A percentile compares a stretch with the other conserved stretches of the same genome.
Conservation (phyloP, 2,113 vertebrate species). For the Scytalopus superciliaris region DNA sequence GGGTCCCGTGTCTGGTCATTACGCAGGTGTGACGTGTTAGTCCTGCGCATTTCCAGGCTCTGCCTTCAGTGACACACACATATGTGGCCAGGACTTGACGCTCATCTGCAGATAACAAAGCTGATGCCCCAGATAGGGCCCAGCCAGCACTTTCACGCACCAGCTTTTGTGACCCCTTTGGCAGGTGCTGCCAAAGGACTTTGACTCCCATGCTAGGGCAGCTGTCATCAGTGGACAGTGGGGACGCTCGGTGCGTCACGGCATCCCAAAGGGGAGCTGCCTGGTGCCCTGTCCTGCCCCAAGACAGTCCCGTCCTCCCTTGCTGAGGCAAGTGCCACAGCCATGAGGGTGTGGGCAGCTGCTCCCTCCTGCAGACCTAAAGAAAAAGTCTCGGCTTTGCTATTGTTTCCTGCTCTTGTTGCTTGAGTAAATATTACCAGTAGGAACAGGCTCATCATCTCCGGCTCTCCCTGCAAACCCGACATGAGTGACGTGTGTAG, state of each 20-base stretch:
- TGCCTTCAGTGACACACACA: background rate
- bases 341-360: background rate
- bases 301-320: background rate
- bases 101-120: background rate
- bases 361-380: conserved; percentile 1
- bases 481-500: conserved; percentile 44
- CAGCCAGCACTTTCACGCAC: background rate
- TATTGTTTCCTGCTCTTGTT: conserved; percentile 61
- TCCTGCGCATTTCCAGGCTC: background rate
- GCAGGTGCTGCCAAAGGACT: conserved; percentile 2
- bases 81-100: accelerated
- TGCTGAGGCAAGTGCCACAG: background rate
- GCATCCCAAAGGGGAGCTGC: background rate
- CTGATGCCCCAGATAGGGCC: background rate
- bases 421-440: conserved; percentile 66
- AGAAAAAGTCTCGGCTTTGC: conserved; percentile 52
- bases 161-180: background rate
- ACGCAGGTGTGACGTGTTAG: accelerated
- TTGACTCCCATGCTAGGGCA: background rate
- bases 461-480: conserved; percentile 49
- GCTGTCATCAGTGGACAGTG: accelerated
- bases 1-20: accelerated
- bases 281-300: background rate
- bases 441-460: conserved; percentile 66
- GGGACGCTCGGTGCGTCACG: accelerated